Evolutionary conservation across 2,888 invertebrate genomes (phyloP).

Genomic region (Thyatira batis): DNA sequence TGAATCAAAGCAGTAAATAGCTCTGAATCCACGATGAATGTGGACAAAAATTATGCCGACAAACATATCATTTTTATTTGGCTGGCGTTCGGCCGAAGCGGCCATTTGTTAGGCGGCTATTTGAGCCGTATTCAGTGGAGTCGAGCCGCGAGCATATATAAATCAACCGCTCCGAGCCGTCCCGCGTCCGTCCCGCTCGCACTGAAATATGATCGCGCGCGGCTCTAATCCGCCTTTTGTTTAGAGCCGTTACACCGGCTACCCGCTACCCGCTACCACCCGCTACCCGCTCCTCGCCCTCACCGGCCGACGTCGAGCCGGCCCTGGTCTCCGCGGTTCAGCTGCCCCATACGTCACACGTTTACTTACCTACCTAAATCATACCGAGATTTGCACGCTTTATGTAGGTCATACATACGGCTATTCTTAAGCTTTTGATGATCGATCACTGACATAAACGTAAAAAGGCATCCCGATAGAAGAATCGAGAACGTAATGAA

Average conservation of each 20-base stretch:
- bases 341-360: conserved; percentile 10
- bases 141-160: conserved; percentile 28
- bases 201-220: conserved; percentile 43
- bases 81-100: conserved; percentile 36
- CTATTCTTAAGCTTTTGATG: too few relatives aligned
- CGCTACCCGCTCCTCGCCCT: background rate
- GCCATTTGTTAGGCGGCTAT: conserved; percentile 48
- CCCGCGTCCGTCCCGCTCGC: conserved; percentile 27
- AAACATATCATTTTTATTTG: conserved; percentile 59
- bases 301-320: conserved; percentile 14
- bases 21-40: conserved; percentile 28
- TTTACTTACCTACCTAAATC: conserved; percentile 11
- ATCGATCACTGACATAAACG: too few relatives aligned
- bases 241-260: conserved; percentile 8
- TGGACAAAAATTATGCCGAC: conserved; percentile 37
- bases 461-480: too few relatives aligned
- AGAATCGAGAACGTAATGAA: too few relatives aligned
- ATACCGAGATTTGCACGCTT: background rate
- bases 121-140: conserved; percentile 42
- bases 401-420: background rate
- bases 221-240: conserved; percentile 40
- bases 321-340: conserved; percentile 5
- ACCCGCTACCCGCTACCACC: background rate
- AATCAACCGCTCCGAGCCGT: conserved; percentile 44
- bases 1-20: conserved; percentile 41